Conservation (phyloP, 2,888 invertebrate genomes). For the Dromius quadrimaculatus region DNA sequence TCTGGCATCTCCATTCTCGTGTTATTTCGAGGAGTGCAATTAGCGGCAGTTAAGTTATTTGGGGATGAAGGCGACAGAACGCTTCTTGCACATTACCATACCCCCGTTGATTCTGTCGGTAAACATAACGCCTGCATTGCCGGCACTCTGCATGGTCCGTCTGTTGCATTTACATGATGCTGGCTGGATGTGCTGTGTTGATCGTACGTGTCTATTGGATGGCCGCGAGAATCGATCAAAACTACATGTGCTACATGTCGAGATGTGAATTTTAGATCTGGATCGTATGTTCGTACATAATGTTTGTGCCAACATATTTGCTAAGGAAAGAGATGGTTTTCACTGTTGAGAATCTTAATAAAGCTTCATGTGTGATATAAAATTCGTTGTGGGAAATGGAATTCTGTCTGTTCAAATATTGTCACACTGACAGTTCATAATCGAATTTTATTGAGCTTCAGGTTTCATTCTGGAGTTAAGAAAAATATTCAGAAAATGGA, state of each 20-base stretch:
- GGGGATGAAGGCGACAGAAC: conserved; percentile 2
- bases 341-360: neutral
- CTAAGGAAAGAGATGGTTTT: neutral
- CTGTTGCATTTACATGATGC: conserved; percentile 24
- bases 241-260: conserved; percentile 14
- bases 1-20: neutral
- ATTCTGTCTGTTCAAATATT: no score
- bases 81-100: conserved; percentile 26
- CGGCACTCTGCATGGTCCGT: neutral
- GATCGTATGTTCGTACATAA: neutral
- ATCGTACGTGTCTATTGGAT: conserved; percentile 19
- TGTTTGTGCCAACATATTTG: neutral
- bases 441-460: no score
- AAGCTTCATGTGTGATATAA: no score
- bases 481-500: no score
- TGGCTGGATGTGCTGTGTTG: neutral
- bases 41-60: conserved; percentile 32
- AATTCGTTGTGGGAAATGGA: no score
- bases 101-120: conserved; percentile 22
- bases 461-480: no score
- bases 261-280: neutral
- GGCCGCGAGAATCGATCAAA: conserved; percentile 8
- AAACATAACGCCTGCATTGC: conserved; percentile 10
- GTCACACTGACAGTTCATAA: no score
- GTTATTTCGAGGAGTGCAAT: conserved; percentile 36